phyloP scores from a whole-genome alignment of 2,888 invertebrate species.

The Aspidiotus destructor region DNA sequence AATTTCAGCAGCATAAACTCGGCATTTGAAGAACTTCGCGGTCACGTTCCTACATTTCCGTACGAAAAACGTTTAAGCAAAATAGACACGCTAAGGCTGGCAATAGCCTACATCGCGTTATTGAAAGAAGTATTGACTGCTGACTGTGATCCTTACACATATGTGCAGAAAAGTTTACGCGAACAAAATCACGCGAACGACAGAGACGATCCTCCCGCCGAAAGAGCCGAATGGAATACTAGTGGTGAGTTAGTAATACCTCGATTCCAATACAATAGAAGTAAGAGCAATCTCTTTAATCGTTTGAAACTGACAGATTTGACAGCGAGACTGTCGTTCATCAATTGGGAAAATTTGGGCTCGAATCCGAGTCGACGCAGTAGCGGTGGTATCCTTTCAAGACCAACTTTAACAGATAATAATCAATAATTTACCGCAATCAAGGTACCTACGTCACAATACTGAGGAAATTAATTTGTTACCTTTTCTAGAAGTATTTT shows the following conservation, averaged over 20 bases:
- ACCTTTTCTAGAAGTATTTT: too few relatives aligned
- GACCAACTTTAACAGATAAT: slow-evolving; percentile 43
- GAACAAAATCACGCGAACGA: background rate
- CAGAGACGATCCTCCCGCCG: slow-evolving; percentile 71
- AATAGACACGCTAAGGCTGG: slow-evolving; percentile 92
- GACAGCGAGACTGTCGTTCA: slow-evolving; percentile 94
- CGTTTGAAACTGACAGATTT: slow-evolving; percentile 58
- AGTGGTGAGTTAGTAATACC: slow-evolving; percentile 57
- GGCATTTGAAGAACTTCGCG: slow-evolving; percentile 94
- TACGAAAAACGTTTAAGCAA: slow-evolving; percentile 97
- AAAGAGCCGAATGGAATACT: slow-evolving; percentile 89
- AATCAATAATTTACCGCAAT: background rate
- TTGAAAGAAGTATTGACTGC: slow-evolving; percentile 79
- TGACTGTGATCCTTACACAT: slow-evolving; percentile 82
- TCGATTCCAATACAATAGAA: too few relatives aligned
- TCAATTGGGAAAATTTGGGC: slow-evolving; percentile 97
- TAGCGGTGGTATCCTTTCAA: slow-evolving; percentile 48
- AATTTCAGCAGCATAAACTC: slow-evolving; percentile 93
- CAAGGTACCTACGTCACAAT: background rate
- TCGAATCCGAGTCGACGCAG: slow-evolving; percentile 81
- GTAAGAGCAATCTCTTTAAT: background rate
- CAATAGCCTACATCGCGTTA: slow-evolving; percentile 94
- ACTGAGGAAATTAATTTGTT: too few relatives aligned
- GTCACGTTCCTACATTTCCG: slow-evolving; percentile 97
- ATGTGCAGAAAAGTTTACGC: slow-evolving; percentile 82